Base-by-base conservation (phyloP, 2,888 invertebrate genomes). In the Ramazzottius varieornatus region DNA sequence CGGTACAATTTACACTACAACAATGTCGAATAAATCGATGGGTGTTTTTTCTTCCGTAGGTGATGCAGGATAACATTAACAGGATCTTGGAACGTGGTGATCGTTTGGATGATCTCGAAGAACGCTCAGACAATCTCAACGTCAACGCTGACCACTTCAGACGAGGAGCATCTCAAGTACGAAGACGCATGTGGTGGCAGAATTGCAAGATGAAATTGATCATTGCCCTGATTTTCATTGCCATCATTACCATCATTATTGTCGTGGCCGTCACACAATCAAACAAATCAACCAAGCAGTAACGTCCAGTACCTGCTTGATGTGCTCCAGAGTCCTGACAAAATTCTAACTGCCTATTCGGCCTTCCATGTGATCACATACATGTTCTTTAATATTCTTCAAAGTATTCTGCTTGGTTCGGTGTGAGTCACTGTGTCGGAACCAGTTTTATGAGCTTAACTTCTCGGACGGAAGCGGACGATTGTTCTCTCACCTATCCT, bases 51-150 rank as follows among this genome's bases (percentile, higher is more conserved):
- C 29, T 29, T 54, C 24, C 24, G 54, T 24, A 54, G 54, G 54
- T 68, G 29, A 68, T 68, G 68, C 66, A 66, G 64, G 67, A 68
- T 63, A 68, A 68, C 40, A 68, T 68, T 24, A 68, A 68, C 54
- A 66, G 67, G 46, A 68, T 68, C 32, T 33, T 68, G 46, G 67
- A 68, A 32, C 65, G 68, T n/a, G 68, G 68, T 4, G 34, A 33
- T 20, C 65, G 66, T 32, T 64, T 68, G n/a, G 68, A 68, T 34
- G 46, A 68, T 64, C 46, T 68, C 8, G 68, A 68, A 32, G 67
- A 68, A 46, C 65, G 68, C 33, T 67, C 68, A 29, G 68, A 68
- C 34, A 63, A 65, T 20, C 46, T 68, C 34, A 67, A 67, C 24
- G 46, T 40, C 8, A 63, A 65, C 33, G 68, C 68, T 1, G 68